Evolutionary conservation across 2,113 vertebrate genomes (phyloP).

Genomic region (Pygoscelis antarcticus): DNA sequence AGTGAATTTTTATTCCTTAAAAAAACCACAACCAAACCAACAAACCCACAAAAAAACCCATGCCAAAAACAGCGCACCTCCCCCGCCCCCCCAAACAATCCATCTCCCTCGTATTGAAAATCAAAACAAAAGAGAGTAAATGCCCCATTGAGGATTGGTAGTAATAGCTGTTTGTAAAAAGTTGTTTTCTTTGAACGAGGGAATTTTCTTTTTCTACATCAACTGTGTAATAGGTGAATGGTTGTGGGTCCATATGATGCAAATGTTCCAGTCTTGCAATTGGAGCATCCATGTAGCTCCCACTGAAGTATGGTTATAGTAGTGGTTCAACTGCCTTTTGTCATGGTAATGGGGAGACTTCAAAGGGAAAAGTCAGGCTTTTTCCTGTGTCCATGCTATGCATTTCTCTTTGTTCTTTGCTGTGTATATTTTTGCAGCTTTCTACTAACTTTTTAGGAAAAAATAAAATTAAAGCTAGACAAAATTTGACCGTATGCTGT

Average conservation of each 20-base stretch:
- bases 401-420: not conserved
- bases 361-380: not conserved
- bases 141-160: not conserved
- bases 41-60: not conserved
- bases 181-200: not conserved
- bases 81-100: not conserved
- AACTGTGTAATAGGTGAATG: not conserved
- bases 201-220: not conserved
- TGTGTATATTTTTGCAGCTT: not conserved
- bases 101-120: not conserved
- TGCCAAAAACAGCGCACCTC: not conserved
- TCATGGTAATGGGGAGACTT: not conserved
- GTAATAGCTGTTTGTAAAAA: not conserved
- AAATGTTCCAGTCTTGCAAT: not conserved
- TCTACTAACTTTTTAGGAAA: not conserved
- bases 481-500: not conserved
- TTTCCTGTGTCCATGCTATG: not conserved
- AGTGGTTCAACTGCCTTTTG: not conserved
- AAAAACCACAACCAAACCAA: not conserved
- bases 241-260: not conserved
- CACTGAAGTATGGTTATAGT: not conserved
- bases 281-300: not conserved
- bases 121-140: not conserved
- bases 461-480: not conserved
- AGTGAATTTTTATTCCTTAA: not conserved